These are phyloP conservation scores for Epirrita christyi DNA, from an alignment of 2,888 invertebrate species.

Conservation along the genomic window DNA sequence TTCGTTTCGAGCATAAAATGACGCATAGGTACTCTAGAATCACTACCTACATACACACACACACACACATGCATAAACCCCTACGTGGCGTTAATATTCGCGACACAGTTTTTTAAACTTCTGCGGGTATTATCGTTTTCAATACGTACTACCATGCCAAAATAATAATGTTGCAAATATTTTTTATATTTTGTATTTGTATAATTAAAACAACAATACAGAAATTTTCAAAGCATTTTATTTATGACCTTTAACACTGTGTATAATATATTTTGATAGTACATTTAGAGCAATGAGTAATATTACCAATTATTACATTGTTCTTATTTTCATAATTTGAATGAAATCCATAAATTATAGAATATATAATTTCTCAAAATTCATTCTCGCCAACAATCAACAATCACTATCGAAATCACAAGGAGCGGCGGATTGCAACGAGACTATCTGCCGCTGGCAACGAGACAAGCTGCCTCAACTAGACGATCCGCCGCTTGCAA, in stretches of 20 bases:
- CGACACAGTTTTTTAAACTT: too few relatives aligned
- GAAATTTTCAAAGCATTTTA: conserved; percentile 85
- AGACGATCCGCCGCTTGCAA: too few relatives aligned
- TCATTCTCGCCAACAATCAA: conserved; percentile 82
- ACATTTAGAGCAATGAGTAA: conserved; percentile 86
- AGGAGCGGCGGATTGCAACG: conserved; percentile 39
- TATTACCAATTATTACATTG: conserved; percentile 85
- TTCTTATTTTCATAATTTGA: conserved; percentile 81
- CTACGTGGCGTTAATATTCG: too few relatives aligned
- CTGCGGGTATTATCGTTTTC: too few relatives aligned
- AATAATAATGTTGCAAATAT: too few relatives aligned
- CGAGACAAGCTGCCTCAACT: too few relatives aligned
- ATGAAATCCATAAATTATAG: conserved; percentile 83
- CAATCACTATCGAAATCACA: conserved; percentile 79
- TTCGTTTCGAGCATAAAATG: too few relatives aligned
- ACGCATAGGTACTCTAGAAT: too few relatives aligned
- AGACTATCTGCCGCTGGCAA: too few relatives aligned
- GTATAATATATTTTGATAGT: conserved; percentile 86
- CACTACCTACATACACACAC: too few relatives aligned
- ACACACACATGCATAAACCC: too few relatives aligned
- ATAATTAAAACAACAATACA: conserved; percentile 70
- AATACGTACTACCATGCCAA: too few relatives aligned
- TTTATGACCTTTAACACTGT: conserved; percentile 85
- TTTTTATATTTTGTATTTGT: background rate
- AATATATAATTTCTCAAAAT: conserved; percentile 78